A percentile compares a stretch with the other conserved stretches of the same genome.
Evolutionary conservation across 2,113 vertebrate species (phyloP).

Genomic region (Passer montanus): DNA sequence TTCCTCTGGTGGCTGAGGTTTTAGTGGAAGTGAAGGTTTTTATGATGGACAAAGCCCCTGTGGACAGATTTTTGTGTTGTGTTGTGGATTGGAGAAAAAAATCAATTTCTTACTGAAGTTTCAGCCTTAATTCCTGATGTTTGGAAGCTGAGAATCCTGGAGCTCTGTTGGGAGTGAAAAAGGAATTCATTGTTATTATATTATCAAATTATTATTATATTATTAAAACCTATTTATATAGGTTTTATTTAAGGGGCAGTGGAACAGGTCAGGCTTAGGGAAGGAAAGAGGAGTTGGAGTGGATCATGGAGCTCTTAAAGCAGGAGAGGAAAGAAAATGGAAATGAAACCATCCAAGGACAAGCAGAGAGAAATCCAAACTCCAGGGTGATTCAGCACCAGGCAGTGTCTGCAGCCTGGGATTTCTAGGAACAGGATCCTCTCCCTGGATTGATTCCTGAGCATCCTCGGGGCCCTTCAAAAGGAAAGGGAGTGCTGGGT

Average conservation of each 20-base stretch:
- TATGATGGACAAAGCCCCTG: fast-evolving
- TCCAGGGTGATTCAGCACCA: not conserved
- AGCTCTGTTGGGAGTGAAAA: not conserved
- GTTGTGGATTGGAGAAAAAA: not conserved
- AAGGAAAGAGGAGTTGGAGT: not conserved
- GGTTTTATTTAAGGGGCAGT: not conserved
- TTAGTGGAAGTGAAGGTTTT: not conserved
- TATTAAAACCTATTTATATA: not conserved
- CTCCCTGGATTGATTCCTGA: fast-evolving
- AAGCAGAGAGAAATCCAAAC: not conserved
- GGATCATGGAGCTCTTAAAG: not conserved
- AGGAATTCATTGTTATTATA: not conserved
- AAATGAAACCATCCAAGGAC: too few species aligned
- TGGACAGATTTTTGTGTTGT: not conserved
- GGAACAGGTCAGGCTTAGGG: not conserved
- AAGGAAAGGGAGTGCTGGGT: not conserved
- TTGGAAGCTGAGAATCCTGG: not conserved
- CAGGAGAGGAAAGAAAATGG: not conserved
- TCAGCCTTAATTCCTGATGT: not conserved
- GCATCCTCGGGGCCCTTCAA: not conserved
- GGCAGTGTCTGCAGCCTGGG: fast-evolving
- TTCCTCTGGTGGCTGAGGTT: not conserved
- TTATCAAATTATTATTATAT: too few species aligned
- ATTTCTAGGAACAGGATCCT: not conserved
- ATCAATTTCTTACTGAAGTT: not conserved